A percentile compares a stretch with the other conserved stretches of the same genome.
Conservation (phyloP, 2,888 invertebrate species). For the Spisula solida region DNA sequence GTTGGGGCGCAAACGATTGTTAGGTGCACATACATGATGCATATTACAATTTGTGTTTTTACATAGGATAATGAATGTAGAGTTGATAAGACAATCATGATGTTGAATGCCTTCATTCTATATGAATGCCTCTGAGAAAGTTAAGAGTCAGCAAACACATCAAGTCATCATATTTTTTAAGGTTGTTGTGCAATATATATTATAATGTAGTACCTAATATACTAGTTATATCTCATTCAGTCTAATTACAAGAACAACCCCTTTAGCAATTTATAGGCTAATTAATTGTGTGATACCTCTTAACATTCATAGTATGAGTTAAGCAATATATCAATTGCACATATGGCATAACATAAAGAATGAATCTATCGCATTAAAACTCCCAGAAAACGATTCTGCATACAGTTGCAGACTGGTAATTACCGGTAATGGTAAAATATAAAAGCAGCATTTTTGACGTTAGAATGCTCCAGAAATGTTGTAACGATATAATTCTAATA, state of each 20-base stretch:
- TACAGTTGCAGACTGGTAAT: neutral
- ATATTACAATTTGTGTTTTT: too few relatives aligned
- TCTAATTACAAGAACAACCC: neutral
- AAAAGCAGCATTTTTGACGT: neutral
- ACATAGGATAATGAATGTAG: too few relatives aligned
- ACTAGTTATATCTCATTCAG: neutral
- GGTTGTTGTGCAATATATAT: too few relatives aligned
- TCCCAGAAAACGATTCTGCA: neutral
- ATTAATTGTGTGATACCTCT: slow-evolving; percentile 14
- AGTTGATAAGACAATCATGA: too few relatives aligned
- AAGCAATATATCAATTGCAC: slow-evolving; percentile 6
- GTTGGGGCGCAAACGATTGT: too few relatives aligned
- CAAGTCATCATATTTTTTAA: too few relatives aligned
- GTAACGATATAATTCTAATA: neutral
- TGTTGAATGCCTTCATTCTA: too few relatives aligned
- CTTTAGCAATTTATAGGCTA: neutral
- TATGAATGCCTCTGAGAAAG: too few relatives aligned
- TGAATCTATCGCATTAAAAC: neutral
- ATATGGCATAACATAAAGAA: slow-evolving; percentile 5
- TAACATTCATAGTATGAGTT: neutral
- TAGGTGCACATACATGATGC: too few relatives aligned
- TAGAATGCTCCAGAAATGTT: neutral
- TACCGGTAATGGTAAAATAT: neutral
- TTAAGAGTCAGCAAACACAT: too few relatives aligned
- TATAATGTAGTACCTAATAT: neutral